phyloP scores from a whole-genome alignment of 2,888 invertebrate species.

The Aquatica leii region DNA sequence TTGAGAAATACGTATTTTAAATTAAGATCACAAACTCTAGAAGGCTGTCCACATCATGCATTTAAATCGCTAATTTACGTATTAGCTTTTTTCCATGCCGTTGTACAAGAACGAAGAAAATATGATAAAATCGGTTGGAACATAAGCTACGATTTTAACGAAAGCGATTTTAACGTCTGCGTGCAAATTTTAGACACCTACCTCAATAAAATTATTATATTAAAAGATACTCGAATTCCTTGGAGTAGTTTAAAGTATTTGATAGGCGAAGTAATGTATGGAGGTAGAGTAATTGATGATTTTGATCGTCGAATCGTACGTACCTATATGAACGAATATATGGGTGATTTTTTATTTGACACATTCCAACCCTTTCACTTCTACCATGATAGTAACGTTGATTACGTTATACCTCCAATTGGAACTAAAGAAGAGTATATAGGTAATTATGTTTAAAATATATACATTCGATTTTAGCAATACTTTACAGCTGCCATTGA shows the following conservation, averaged over 20 bases:
- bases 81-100: conserved; percentile 92
- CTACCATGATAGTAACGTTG: conserved; percentile 75
- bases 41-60: conserved; percentile 76
- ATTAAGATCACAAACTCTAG: conserved; percentile 76
- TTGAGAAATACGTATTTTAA: conserved; percentile 89
- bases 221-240: conserved; percentile 73
- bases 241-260: conserved; percentile 93
- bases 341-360: conserved; percentile 94
- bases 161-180: conserved; percentile 91
- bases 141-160: conserved; percentile 91
- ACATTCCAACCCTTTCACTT: conserved; percentile 92
- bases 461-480: conserved; percentile 7
- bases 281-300: conserved; percentile 91
- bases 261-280: conserved; percentile 96
- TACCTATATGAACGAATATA: conserved; percentile 93
- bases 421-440: conserved; percentile 75
- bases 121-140: conserved; percentile 97
- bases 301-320: conserved; percentile 87
- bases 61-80: conserved; percentile 87
- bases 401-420: conserved; percentile 80
- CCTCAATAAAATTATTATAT: conserved; percentile 72
- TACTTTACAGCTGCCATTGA: conserved; percentile 75
- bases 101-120: conserved; percentile 89
- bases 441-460: conserved; percentile 59
- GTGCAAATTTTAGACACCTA: conserved; percentile 86